Evolutionary conservation across 1,140 invertebrate genomes (phyloP).

Genomic region (Amyelois transitella): DNA sequence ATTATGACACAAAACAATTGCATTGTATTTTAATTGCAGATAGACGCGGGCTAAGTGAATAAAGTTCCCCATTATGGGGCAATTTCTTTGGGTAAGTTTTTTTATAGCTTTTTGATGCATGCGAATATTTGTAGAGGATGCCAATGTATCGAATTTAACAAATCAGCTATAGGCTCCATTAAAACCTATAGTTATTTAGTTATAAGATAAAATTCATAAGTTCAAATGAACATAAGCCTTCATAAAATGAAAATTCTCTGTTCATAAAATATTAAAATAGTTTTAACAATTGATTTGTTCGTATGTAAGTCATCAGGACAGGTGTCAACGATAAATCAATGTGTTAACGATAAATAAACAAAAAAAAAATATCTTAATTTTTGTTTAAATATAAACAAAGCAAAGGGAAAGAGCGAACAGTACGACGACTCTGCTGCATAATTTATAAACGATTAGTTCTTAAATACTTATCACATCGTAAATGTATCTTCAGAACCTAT

Average conservation of each 20-base stretch:
- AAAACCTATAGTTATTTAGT: neutral
- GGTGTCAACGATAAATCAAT: too few relatives aligned
- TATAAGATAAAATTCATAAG: neutral
- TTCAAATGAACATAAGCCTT: neutral
- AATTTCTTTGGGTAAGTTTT: constrained; percentile 45
- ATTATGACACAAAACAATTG: neutral
- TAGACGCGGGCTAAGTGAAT: neutral
- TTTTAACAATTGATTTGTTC: too few relatives aligned
- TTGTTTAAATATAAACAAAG: too few relatives aligned
- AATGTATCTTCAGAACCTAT: too few relatives aligned
- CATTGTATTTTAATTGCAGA: constrained; percentile 11
- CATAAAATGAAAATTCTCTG: neutral
- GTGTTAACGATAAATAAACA: too few relatives aligned
- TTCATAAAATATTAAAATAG: neutral
- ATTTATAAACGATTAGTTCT: neutral
- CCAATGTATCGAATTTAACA: too few relatives aligned
- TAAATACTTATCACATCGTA: neutral
- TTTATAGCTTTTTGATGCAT: neutral
- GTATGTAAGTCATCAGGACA: too few relatives aligned
- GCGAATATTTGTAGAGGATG: neutral
- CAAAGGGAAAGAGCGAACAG: too few relatives aligned
- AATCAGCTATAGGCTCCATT: too few relatives aligned
- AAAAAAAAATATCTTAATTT: too few relatives aligned
- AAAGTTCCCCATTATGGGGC: constrained; percentile 54
- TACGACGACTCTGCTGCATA: too few relatives aligned